phyloP scores from a whole-genome alignment of 2,113 vertebrate species.

The Acrocephalus arundinaceus region DNA sequence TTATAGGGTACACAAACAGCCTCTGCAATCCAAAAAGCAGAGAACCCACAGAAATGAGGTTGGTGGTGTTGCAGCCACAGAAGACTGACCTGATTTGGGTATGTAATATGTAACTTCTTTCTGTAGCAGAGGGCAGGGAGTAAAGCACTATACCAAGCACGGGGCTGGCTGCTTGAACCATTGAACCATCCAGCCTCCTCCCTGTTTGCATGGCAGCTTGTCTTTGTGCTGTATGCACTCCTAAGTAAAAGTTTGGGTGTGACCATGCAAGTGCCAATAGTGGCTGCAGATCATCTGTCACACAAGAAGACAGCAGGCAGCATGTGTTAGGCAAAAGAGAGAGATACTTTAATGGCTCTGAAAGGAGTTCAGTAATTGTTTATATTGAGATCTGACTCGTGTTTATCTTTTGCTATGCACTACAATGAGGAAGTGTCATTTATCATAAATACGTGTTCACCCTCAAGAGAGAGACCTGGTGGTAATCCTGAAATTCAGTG shows the following conservation, averaged over 20 bases:
- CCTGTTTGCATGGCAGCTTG: neutral
- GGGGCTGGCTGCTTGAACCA: neutral
- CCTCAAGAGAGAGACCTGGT: neutral
- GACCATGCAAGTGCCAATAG: neutral
- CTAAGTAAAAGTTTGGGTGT: neutral
- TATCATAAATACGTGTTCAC: neutral
- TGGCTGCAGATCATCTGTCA: neutral
- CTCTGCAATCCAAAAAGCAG: neutral
- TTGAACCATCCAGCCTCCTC: neutral
- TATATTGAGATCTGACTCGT: neutral
- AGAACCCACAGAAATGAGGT: neutral
- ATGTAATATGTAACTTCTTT: rapidly evolving
- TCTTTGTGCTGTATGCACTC: neutral
- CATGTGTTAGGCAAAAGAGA: neutral
- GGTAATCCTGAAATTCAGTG: neutral
- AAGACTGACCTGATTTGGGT: neutral
- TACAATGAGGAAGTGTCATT: neutral
- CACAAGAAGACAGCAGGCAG: neutral
- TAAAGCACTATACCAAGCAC: neutral
- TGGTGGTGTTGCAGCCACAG: neutral
- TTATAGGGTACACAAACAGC: neutral
- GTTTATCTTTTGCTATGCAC: neutral
- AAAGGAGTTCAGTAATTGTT: neutral
- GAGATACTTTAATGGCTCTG: neutral
- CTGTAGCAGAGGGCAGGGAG: neutral